A percentile compares a stretch with the other conserved stretches of the same genome.
These are phyloP conservation scores for Cecidostiba fungosa DNA, from an alignment of 2,888 invertebrate species.

Conservation along the genomic window DNA sequence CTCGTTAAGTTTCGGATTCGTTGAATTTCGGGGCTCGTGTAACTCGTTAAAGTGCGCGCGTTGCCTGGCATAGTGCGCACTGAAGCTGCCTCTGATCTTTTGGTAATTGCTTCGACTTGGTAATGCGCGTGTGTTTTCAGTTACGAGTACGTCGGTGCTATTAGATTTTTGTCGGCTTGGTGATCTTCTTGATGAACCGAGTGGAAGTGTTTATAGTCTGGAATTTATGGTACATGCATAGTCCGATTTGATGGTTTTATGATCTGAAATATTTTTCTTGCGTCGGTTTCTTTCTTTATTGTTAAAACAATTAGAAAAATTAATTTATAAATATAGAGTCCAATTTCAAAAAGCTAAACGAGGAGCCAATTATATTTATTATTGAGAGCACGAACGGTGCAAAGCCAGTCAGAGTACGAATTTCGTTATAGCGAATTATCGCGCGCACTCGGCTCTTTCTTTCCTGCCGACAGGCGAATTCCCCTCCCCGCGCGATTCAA, in stretches of 20 bases:
- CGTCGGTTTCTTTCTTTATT: no score
- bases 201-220: no score
- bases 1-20: constrained; percentile 39
- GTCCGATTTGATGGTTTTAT: no score
- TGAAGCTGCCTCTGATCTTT: background rate
- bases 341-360: no score
- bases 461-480: constrained; percentile 2
- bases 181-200: background rate
- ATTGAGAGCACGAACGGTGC: background rate
- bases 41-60: constrained; percentile 49
- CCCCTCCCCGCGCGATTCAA: background rate
- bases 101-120: background rate
- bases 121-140: background rate
- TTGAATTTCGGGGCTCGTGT: constrained; percentile 52
- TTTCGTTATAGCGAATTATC: background rate
- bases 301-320: no score
- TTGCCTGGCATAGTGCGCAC: no score
- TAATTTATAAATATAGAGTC: no score
- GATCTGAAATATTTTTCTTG: no score
- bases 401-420: background rate
- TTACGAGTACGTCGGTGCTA: background rate
- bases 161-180: background rate
- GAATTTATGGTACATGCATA: background rate
- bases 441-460: background rate
- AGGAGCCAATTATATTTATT: background rate